Evolutionary conservation across 2,797 vertebrate species (phyloP).

Genomic region (Limosa lapponica): DNA sequence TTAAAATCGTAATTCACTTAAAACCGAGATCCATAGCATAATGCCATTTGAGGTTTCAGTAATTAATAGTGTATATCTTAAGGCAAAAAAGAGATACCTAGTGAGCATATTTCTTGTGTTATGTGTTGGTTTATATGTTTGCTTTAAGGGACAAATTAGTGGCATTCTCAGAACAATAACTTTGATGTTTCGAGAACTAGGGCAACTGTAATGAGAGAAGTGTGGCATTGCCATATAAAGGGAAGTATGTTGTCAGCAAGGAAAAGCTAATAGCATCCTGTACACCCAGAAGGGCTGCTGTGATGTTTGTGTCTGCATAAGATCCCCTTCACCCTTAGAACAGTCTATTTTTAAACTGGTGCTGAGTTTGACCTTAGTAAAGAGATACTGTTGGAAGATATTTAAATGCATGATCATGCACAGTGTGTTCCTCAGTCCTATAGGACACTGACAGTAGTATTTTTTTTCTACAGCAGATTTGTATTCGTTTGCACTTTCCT

Average conservation of each 20-base stretch:
- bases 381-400: neutral
- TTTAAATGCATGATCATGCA: neutral
- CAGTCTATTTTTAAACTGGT: conserved; percentile 34
- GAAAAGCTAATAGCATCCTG: conserved; percentile 33
- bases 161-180: conserved; percentile 45
- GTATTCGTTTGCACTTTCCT: neutral
- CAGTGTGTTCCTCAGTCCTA: neutral
- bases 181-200: conserved; percentile 57
- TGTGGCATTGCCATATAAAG: conserved; percentile 1
- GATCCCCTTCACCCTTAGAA: conserved; percentile 7
- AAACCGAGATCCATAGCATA: neutral
- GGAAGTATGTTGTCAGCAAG: conserved; percentile 42
- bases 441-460: neutral
- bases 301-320: conserved; percentile 16
- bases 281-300: conserved; percentile 35
- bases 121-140: conserved; percentile 49
- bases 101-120: conserved; percentile 28
- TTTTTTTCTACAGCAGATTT: neutral
- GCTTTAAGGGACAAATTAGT: conserved; percentile 65
- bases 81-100: conserved; percentile 3
- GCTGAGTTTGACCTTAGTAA: conserved; percentile 21
- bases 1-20: neutral
- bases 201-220: conserved; percentile 54
- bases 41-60: neutral
- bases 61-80: conserved; percentile 26